Evolutionary conservation across 1,140 invertebrate genomes (phyloP).

Genomic region (Spodoptera litura): DNA sequence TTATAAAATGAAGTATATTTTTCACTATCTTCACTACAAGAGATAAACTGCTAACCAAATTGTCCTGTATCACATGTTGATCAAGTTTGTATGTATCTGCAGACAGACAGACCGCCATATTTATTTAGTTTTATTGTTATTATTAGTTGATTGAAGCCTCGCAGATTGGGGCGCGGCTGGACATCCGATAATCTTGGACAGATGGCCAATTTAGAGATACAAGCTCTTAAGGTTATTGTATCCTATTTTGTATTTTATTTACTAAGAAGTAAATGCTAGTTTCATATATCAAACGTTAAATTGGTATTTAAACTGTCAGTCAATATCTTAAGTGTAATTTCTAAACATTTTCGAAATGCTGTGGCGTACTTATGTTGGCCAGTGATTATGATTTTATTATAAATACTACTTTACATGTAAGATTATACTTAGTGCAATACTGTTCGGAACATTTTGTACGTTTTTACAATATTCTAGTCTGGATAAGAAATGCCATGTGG

Average conservation of each 20-base stretch:
- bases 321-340: too few relatives aligned
- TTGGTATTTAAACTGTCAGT: too few relatives aligned
- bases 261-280: too few relatives aligned
- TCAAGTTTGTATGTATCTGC: slow-evolving; percentile 40
- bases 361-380: background rate
- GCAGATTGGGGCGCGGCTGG: slow-evolving; percentile 70
- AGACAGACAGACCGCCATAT: slow-evolving; percentile 63
- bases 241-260: too few relatives aligned
- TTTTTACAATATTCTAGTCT: slow-evolving; percentile 35
- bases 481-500: background rate
- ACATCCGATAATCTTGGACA: background rate
- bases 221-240: background rate
- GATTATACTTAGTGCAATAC: slow-evolving; percentile 27
- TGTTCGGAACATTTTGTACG: slow-evolving; percentile 23
- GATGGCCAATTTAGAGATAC: slow-evolving; percentile 6
- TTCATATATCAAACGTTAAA: too few relatives aligned
- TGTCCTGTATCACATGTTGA: slow-evolving; percentile 41
- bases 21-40: background rate
- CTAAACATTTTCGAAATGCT: too few relatives aligned
- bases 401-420: background rate
- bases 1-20: too few relatives aligned
- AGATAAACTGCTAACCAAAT: background rate
- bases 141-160: slow-evolving; percentile 65
- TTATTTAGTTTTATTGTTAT: slow-evolving; percentile 67
- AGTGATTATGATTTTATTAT: slow-evolving; percentile 2